phyloP scores from a whole-genome alignment of 2,797 vertebrate species.

The Poeciliopsis presidionis region DNA sequence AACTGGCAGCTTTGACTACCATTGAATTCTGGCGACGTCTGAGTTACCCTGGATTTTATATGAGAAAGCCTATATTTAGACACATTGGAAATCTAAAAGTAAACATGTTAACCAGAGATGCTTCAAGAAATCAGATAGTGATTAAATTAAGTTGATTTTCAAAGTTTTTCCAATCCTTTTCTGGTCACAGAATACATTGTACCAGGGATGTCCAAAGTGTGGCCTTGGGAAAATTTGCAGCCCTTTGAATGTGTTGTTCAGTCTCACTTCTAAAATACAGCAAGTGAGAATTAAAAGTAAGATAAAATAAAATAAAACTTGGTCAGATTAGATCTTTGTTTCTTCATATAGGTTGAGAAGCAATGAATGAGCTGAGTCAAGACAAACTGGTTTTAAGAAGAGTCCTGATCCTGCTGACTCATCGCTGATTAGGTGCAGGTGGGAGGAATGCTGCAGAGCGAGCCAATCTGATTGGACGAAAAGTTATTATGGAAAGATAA shows the following conservation, averaged over 20 bases:
- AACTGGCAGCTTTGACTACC: background rate
- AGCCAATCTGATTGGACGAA: slow-evolving; percentile 8
- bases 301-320: background rate
- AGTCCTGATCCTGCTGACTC: background rate
- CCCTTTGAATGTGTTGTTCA: background rate
- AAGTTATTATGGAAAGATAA: slow-evolving; percentile 3
- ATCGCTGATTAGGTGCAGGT: background rate
- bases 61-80: background rate
- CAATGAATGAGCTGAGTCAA: background rate
- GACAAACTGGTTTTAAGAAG: background rate
- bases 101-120: background rate
- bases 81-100: background rate
- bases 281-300: background rate
- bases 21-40: background rate
- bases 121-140: background rate
- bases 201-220: background rate
- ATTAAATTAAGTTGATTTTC: background rate
- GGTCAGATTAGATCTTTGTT: background rate
- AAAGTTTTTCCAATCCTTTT: background rate
- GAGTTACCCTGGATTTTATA: background rate
- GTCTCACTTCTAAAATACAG: background rate
- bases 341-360: background rate
- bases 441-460: background rate
- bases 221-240: background rate
- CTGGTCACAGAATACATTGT: background rate